Evolutionary conservation across 23 tunicate genomes (phyloP).

Genomic region (Trididemnum miniatum): DNA sequence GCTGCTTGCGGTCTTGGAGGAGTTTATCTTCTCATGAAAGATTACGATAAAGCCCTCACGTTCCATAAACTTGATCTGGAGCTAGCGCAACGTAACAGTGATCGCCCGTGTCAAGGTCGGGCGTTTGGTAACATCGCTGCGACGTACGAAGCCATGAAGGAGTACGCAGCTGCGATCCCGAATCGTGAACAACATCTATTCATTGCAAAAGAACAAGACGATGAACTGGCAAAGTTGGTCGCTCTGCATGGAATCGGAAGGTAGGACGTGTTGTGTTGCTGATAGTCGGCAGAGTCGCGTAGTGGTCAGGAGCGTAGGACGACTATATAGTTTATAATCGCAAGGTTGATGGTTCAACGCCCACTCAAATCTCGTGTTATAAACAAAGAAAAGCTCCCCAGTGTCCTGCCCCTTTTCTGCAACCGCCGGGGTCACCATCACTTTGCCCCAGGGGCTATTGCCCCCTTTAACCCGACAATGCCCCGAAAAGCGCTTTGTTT

Average conservation of each 20-base stretch:
- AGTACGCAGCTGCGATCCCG: conserved; percentile 44
- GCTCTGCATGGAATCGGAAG: conserved; percentile 80
- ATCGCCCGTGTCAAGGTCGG: conserved; percentile 86
- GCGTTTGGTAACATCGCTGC: conserved; percentile 76
- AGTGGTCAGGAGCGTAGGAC: too few relatives aligned
- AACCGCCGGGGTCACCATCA: too few relatives aligned
- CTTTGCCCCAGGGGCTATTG: too few relatives aligned
- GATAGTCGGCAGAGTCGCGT: too few relatives aligned
- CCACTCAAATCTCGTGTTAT: too few relatives aligned
- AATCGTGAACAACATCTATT: conserved; percentile 78
- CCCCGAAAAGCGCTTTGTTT: too few relatives aligned
- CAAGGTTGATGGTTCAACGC: too few relatives aligned
- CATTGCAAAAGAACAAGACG: conserved; percentile 71
- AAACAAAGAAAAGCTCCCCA: too few relatives aligned
- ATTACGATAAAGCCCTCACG: conserved; percentile 57
- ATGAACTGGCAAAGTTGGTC: conserved; percentile 54
- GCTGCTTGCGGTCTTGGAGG: conserved; percentile 84
- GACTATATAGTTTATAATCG: too few relatives aligned
- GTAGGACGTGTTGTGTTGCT: too few relatives aligned
- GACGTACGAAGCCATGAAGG: conserved; percentile 43
- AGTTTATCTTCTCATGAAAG: conserved; percentile 47
- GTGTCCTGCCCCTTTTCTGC: too few relatives aligned
- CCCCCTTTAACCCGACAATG: too few relatives aligned
- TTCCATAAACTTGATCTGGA: conserved; percentile 82
- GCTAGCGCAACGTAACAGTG: conserved; percentile 51